Conservation (phyloP, 2,888 invertebrate genomes). For the Melanotus villosus region DNA sequence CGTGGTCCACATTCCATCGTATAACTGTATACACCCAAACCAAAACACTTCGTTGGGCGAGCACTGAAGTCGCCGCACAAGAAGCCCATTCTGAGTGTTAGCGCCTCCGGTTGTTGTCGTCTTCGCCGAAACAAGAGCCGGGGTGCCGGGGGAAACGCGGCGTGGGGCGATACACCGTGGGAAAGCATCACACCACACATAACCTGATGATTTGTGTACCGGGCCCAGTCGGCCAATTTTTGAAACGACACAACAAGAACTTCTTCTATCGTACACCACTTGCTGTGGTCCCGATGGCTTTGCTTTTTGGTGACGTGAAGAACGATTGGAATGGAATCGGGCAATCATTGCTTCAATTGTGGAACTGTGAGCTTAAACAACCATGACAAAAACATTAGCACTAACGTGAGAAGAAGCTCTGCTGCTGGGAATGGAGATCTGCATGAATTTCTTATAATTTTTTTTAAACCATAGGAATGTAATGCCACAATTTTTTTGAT, state of each 20-base stretch:
- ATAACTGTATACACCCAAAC: conserved; percentile 42
- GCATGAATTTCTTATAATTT: neutral
- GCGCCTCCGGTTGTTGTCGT: conserved; percentile 62
- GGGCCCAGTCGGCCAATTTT: conserved; percentile 43
- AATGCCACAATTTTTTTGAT: too few relatives aligned
- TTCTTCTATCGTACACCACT: neutral
- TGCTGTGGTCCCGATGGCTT: neutral
- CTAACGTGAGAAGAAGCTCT: neutral
- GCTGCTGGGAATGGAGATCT: too few relatives aligned
- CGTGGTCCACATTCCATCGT: conserved; percentile 34
- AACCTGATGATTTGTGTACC: conserved; percentile 64
- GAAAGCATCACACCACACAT: conserved; percentile 61
- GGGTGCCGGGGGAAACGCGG: conserved; percentile 48
- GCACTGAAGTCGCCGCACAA: conserved; percentile 51
- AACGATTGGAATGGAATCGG: neutral
- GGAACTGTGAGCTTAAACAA: neutral
- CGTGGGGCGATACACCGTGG: conserved; percentile 61
- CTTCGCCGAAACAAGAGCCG: conserved; percentile 49
- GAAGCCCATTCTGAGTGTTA: conserved; percentile 57
- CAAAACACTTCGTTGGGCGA: conserved; percentile 33
- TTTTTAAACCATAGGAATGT: too few relatives aligned
- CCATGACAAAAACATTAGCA: neutral
- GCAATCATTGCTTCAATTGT: conserved; percentile 1
- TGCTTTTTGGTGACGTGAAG: neutral
- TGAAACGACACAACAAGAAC: conserved; percentile 13